phyloP scores from a whole-genome alignment of 2,113 vertebrate genomes.

The Carassius gibelio region DNA sequence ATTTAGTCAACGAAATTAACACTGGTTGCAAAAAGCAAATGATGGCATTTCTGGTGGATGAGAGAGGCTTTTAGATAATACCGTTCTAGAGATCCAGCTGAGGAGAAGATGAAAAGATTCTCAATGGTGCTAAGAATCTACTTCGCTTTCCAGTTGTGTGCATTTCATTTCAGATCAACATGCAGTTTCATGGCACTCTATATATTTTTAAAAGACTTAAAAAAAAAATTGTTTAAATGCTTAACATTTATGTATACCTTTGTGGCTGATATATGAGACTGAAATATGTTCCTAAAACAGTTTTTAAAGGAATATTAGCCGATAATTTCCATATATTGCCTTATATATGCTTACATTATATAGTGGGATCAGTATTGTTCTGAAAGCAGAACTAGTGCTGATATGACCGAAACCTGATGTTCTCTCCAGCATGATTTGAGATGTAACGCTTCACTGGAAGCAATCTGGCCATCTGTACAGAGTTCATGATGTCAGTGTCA shows the following conservation, averaged over 20 bases:
- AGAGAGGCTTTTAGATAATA: conserved; percentile 2
- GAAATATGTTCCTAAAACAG: too few relatives aligned
- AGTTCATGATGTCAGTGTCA: background rate
- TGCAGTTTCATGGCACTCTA: background rate
- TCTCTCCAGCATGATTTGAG: background rate
- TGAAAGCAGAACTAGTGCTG: background rate
- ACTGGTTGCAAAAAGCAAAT: conserved; percentile 34
- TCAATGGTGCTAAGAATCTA: background rate
- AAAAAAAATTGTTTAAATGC: too few relatives aligned
- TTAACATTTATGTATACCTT: background rate
- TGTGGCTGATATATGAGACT: background rate
- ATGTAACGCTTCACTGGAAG: background rate
- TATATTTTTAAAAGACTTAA: too few relatives aligned
- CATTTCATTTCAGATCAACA: background rate
- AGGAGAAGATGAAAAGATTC: conserved; percentile 19
- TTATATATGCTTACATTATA: too few relatives aligned
- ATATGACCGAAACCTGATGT: background rate
- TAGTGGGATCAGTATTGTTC: too few relatives aligned
- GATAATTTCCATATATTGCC: too few relatives aligned
- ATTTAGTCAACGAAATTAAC: too few relatives aligned
- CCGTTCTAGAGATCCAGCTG: conserved; percentile 15
- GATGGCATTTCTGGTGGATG: background rate
- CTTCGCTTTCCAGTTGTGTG: background rate
- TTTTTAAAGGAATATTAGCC: too few relatives aligned
- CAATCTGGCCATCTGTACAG: background rate